Conservation (phyloP, 2,888 invertebrate genomes). For the Drosophila robusta region DNA sequence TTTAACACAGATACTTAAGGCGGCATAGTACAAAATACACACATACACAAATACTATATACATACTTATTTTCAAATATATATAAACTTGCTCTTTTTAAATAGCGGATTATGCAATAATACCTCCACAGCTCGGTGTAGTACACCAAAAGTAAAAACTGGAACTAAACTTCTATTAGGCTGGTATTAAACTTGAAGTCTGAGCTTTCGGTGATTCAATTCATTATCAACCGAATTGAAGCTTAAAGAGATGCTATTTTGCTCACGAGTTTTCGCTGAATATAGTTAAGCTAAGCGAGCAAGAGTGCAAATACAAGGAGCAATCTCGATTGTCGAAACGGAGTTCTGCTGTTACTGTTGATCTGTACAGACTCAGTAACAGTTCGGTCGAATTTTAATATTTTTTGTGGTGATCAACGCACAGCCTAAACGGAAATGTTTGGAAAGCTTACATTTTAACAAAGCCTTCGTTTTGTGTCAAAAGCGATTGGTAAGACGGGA, state of each 20-base stretch:
- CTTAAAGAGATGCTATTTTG: conserved; percentile 6
- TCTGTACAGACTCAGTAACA: no score
- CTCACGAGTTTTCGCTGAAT: not conserved
- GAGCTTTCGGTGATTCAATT: conserved; percentile 26
- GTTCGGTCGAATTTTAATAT: no score
- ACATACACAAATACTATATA: not conserved
- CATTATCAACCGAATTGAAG: conserved; percentile 31
- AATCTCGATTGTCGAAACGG: no score
- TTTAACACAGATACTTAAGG: not conserved
- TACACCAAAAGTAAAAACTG: conserved; percentile 20
- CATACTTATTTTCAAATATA: not conserved
- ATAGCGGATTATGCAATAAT: not conserved
- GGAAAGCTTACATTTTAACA: no score
- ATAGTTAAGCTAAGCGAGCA: not conserved
- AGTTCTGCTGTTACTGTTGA: no score
- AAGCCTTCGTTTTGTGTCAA: no score
- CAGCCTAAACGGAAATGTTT: no score
- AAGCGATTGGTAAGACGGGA: no score
- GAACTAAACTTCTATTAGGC: conserved; percentile 30
- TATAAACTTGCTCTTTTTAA: no score
- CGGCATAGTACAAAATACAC: not conserved
- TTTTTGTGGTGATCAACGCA: no score
- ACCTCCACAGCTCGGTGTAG: conserved; percentile 10
- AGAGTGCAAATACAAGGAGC: not conserved
- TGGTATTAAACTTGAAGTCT: conserved; percentile 30